Conservation (phyloP, 2,888 invertebrate species). For the Leistus spinibarbis region DNA sequence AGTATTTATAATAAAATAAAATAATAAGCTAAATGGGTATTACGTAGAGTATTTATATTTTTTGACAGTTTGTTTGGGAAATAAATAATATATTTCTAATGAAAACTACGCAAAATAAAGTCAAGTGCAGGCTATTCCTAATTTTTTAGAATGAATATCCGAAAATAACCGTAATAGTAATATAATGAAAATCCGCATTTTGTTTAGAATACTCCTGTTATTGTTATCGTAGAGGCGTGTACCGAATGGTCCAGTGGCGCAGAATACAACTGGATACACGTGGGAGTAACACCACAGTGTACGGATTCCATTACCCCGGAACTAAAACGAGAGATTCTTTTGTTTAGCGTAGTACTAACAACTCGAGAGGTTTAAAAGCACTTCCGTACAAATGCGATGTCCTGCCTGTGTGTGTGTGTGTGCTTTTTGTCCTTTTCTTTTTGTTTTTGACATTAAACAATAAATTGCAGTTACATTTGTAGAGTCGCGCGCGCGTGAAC, state of each 20-base stretch:
- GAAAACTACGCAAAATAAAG: too few relatives aligned
- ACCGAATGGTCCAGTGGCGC: not conserved
- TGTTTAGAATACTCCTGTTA: not conserved
- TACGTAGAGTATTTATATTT: too few relatives aligned
- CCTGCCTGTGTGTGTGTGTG: not conserved
- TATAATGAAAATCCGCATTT: not conserved
- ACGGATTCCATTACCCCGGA: not conserved
- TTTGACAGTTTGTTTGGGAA: too few relatives aligned
- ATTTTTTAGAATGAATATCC: too few relatives aligned
- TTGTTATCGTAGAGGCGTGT: not conserved
- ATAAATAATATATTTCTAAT: too few relatives aligned
- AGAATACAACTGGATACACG: not conserved
- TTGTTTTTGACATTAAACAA: conserved; percentile 13
- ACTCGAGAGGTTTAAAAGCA: conserved; percentile 8
- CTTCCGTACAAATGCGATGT: not conserved
- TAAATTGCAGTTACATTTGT: conserved; percentile 13
- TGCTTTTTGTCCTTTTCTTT: not conserved
- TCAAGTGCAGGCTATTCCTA: too few relatives aligned
- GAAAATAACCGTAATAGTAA: too few relatives aligned
- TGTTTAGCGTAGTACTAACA: not conserved
- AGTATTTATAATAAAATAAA: too few relatives aligned
- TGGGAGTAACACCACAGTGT: not conserved
- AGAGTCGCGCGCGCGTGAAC: conserved; percentile 4
- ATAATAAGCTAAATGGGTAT: too few relatives aligned
- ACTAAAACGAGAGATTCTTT: not conserved